Base-by-base conservation (phyloP, 1,140 invertebrate species). In the Microvelia longipes region DNA sequence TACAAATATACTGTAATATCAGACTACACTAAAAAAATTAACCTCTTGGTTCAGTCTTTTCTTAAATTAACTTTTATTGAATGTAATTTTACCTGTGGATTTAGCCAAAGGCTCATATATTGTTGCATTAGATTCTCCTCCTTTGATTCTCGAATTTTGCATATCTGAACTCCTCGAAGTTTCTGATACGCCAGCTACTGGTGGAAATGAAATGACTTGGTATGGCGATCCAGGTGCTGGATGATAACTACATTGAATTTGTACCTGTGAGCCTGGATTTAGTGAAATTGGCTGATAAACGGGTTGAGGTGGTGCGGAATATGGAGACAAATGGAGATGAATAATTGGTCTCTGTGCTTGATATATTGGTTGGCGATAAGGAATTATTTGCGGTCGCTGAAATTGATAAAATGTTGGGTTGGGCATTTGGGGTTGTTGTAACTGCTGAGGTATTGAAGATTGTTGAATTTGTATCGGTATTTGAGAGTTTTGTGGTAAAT, bases 191-290 rank as follows among this genome's bases (percentile, higher is more conserved):
- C 71, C 68, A n/a, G 68, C 11, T 14, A 71, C 68, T 1, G 63
- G 25, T 15, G 71, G 71, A 67, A 71, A 71, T 30, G 29, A 24
- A n/a, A 62, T 64, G 0, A 60, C 64, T 25, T 71, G 71, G n/a
- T 66, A 19, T 25, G 71, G 65, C 1, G 71, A 29, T 14, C 63
- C 65, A 1, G 71, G 71, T 26, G 66, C 30, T 5, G 35, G 29
- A 25, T 50, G 60, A 50, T 69, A 71, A 27, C 64, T 60, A 61
- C 65, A 71, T n/a, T 63, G 65, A 69, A 69, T 24, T n/a, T 69
- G 60, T 15, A n/a, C 15, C 19, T 62, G 25, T 63, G 30, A 25
- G 19, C 35, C 35, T 11, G 35, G 35, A 5, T 11, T 5, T 11
- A 50, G 35, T 11, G 5, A 11, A 5, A 50, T 19, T 19, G 35